Percentiles rank a stretch among this genome's conserved stretches.
These are phyloP conservation scores for Diabrotica undecimpunctata DNA, from an alignment of 1,140 invertebrate species.

Conservation along the genomic window DNA sequence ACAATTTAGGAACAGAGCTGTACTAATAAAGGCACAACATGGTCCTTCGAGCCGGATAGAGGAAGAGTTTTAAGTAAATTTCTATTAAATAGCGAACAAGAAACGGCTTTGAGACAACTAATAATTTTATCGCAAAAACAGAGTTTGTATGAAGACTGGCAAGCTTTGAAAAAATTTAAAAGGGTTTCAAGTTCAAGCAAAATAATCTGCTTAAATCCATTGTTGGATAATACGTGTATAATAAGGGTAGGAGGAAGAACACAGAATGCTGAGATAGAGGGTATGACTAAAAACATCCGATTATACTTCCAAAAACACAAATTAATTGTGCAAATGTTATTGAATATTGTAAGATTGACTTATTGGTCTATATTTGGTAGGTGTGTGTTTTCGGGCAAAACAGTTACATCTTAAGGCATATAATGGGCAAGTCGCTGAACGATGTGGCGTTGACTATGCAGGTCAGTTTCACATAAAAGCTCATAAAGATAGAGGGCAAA, in stretches of 20 bases:
- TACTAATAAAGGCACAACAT: too few species aligned
- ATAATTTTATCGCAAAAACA: background rate
- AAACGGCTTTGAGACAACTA: background rate
- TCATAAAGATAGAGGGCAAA: conserved; percentile 15
- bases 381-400: conserved; percentile 15
- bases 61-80: conserved; percentile 12
- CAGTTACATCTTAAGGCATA: background rate
- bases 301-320: conserved; percentile 5
- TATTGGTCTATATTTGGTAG: conserved; percentile 34
- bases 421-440: conserved; percentile 41
- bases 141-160: background rate
- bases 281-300: too few species aligned
- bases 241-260: background rate
- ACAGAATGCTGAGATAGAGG: background rate
- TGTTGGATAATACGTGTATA: background rate
- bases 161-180: too few species aligned
- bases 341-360: conserved; percentile 25
- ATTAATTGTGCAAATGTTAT: conserved; percentile 5
- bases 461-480: conserved; percentile 30
- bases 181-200: conserved; percentile 13
- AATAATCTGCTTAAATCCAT: conserved; percentile 22
- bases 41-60: too few species aligned
- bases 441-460: conserved; percentile 33
- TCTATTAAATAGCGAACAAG: background rate
- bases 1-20: too few species aligned